A percentile compares a stretch with the other conserved stretches of the same genome.
These are phyloP conservation scores for Nothura maculosa DNA, from an alignment of 2,797 vertebrate genomes.

Conservation along the genomic window DNA sequence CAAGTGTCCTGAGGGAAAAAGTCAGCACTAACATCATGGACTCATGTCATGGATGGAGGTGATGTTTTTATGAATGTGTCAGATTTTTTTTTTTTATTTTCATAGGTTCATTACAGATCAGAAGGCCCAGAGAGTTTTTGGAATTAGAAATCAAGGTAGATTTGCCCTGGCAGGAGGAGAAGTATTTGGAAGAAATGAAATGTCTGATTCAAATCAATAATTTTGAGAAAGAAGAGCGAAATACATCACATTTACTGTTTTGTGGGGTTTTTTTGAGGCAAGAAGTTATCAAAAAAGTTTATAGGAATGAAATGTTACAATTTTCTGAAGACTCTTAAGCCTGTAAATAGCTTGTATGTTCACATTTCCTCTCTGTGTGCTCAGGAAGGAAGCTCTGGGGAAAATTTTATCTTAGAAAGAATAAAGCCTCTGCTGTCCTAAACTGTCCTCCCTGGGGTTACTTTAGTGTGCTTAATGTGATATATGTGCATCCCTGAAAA, in stretches of 20 bases:
- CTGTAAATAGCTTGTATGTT: background rate
- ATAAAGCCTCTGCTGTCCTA: background rate
- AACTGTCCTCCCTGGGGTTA: background rate
- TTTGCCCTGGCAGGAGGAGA: background rate
- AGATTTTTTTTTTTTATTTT: background rate
- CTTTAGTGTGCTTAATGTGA: background rate
- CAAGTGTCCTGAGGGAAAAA: background rate
- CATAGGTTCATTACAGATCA: background rate
- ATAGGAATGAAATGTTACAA: background rate
- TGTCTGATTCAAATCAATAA: background rate
- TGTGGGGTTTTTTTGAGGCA: background rate
- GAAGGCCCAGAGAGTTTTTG: background rate
- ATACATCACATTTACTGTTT: background rate
- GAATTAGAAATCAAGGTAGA: fast-evolving
- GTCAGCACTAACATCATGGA: background rate
- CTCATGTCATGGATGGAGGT: background rate
- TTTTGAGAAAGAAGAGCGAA: background rate
- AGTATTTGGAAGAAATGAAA: background rate
- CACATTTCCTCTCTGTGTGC: background rate
- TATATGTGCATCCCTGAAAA: background rate
- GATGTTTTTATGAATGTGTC: background rate
- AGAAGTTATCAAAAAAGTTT: background rate
- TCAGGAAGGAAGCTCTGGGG: background rate
- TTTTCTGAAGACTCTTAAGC: background rate
- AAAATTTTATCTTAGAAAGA: background rate